phyloP scores from a whole-genome alignment of 2,113 vertebrate genomes.

The Ahaetulla prasina region DNA sequence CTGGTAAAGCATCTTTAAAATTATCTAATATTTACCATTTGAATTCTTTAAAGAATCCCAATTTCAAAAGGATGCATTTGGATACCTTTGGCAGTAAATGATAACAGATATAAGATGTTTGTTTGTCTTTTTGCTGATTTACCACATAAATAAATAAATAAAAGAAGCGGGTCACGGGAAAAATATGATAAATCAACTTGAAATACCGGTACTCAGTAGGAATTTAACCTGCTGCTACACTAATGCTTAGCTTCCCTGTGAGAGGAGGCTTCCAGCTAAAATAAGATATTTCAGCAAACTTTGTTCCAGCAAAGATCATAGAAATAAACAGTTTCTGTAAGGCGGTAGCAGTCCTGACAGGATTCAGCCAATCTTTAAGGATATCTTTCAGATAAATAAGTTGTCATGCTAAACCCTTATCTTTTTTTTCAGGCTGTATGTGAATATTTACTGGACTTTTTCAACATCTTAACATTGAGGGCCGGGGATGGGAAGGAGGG shows the following conservation, averaged over 20 bases:
- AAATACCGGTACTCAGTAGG: conserved; percentile 35
- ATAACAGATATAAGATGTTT: conserved; percentile 45
- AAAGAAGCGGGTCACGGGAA: conserved; percentile 35
- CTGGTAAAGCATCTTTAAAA: not conserved
- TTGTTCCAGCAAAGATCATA: conserved; percentile 38
- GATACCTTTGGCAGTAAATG: conserved; percentile 15
- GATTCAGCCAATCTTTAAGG: conserved; percentile 34
- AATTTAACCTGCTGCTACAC: conserved; percentile 39
- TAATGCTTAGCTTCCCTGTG: conserved; percentile 27
- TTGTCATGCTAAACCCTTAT: conserved; percentile 27
- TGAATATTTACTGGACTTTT: conserved; percentile 14
- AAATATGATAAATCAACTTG: conserved; percentile 45
- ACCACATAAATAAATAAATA: conserved; percentile 35
- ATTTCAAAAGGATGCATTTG: conserved; percentile 12
- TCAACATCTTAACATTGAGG: conserved; percentile 2
- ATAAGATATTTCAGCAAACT: conserved; percentile 47
- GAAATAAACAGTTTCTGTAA: conserved; percentile 39
- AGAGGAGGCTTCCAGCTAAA: conserved; percentile 4
- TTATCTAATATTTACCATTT: conserved; percentile 3
- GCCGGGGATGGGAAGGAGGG: not conserved
- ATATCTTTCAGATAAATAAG: conserved; percentile 46
- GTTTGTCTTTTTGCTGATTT: conserved; percentile 26
- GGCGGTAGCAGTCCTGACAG: conserved; percentile 36
- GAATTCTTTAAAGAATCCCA: conserved; percentile 25
- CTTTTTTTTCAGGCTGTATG: conserved; percentile 16